Conservation (phyloP, 1,140 invertebrate species). For the Agrypnia vestita region DNA sequence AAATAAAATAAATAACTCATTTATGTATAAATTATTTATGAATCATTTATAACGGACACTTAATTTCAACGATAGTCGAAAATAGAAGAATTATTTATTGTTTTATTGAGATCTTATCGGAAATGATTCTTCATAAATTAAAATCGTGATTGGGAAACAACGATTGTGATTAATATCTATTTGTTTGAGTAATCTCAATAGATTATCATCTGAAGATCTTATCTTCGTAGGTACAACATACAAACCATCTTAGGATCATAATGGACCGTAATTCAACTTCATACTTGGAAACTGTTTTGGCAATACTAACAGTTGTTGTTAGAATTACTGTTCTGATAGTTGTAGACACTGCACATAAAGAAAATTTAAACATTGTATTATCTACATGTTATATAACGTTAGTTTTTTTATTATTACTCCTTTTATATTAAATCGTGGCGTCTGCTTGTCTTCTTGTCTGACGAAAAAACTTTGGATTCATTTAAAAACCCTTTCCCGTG, state of each 20-base stretch:
- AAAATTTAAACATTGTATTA: too few relatives aligned
- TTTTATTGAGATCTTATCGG: background rate
- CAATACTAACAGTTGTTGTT: background rate
- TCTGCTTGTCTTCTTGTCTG: too few relatives aligned
- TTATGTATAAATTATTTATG: too few relatives aligned
- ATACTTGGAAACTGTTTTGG: slow-evolving; percentile 8
- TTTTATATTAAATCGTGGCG: too few relatives aligned
- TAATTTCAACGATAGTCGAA: background rate
- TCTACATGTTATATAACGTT: too few relatives aligned
- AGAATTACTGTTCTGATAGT: too few relatives aligned
- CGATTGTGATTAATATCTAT: slow-evolving; percentile 20
- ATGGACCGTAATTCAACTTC: background rate
- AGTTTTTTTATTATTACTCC: too few relatives aligned
- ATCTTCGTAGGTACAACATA: background rate
- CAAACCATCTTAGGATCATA: slow-evolving; percentile 9
- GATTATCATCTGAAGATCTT: slow-evolving; percentile 9
- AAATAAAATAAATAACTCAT: too few relatives aligned
- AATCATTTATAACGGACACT: background rate
- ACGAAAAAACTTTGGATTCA: too few relatives aligned
- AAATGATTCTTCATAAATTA: background rate
- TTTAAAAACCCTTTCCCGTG: too few relatives aligned
- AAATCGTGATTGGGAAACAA: slow-evolving; percentile 43
- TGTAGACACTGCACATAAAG: too few relatives aligned
- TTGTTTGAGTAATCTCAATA: too few relatives aligned
- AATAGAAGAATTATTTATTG: background rate